Evolutionary conservation across 53 echinoderm and acorn worm species (phyloP).

Genomic region (Echinometra lucunter): DNA sequence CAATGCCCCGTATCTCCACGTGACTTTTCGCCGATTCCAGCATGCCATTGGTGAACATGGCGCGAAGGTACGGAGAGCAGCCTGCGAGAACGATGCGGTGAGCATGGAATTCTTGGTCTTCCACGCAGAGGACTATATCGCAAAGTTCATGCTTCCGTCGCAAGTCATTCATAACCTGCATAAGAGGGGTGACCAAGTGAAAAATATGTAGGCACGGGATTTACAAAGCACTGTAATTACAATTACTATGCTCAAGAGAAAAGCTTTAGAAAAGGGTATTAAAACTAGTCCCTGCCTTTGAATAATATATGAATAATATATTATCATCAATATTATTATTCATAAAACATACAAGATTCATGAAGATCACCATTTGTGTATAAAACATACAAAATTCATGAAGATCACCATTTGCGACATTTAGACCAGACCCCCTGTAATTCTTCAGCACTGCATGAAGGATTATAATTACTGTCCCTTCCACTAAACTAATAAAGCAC

Average conservation of each 20-base stretch:
- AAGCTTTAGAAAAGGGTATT: too few relatives aligned
- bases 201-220: too few relatives aligned
- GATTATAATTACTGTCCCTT: background rate
- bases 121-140: slow-evolving; percentile 90
- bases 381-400: too few relatives aligned
- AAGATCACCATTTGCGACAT: too few relatives aligned
- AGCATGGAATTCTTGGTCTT: slow-evolving; percentile 90
- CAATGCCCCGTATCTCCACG: slow-evolving; percentile 96
- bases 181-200: background rate
- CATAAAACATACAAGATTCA: too few relatives aligned
- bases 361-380: too few relatives aligned
- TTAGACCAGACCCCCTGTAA: too few relatives aligned
- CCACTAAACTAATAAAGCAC: background rate
- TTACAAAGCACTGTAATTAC: too few relatives aligned
- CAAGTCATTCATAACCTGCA: slow-evolving; percentile 90
- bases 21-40: slow-evolving; percentile 92
- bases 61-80: slow-evolving; percentile 96
- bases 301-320: too few relatives aligned
- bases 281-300: too few relatives aligned
- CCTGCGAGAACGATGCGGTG: slow-evolving; percentile 98
- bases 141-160: slow-evolving; percentile 89
- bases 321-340: too few relatives aligned
- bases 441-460: background rate
- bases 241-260: too few relatives aligned
- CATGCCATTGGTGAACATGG: slow-evolving; percentile 99